Evolutionary conservation across 1,140 invertebrate species (phyloP), one percentile per base, ranked within the genome.

Genomic region (Diachasma alloeum): DNA sequence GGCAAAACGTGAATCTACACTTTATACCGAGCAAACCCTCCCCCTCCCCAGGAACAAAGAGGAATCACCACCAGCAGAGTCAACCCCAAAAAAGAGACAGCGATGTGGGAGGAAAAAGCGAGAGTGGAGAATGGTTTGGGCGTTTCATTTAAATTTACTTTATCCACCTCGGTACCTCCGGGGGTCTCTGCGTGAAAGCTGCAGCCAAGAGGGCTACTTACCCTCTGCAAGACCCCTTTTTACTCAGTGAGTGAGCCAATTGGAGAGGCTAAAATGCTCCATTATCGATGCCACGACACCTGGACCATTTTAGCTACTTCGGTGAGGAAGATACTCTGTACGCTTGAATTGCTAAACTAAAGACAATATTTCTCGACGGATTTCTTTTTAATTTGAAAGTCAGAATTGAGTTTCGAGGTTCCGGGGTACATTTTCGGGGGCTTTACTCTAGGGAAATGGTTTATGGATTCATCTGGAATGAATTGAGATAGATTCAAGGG

Each of bases 251-350:
- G 74, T 42, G 71, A 76, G 75, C 75, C 75, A 76, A 76, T 76
- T 76, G 75, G 19, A 36, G 70, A 56, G 36, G 68, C n/a, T 37
- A 72, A 76, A 75, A 76, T 36, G 56, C 36, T 76, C 75, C 75
- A 76, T 76, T 76, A 76, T 76, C 75, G 69, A 76, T 76, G 75
- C 75, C 53, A 59, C 39, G 75, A 72, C 75, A 76, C 75, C 68
- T 72, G 69, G 75, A 59, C 68, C 53, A 48, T 71, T 66, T 15
- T 19, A 53, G 53, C 39, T 36, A 9, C 15, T 69, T 48, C 36
- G 59, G 48, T 53, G 19, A 63, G 36, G 22, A 31, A 66, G 63
- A 66, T 31, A 31, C 31, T 31, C 31, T 31, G 31, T 31, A 76
- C 53, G 69, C 37, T 72, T 72, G 69, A 76, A 53, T 75, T 70